Conservation (phyloP, 1,140 invertebrate genomes). For the Venustaconcha ellipsiformis region DNA sequence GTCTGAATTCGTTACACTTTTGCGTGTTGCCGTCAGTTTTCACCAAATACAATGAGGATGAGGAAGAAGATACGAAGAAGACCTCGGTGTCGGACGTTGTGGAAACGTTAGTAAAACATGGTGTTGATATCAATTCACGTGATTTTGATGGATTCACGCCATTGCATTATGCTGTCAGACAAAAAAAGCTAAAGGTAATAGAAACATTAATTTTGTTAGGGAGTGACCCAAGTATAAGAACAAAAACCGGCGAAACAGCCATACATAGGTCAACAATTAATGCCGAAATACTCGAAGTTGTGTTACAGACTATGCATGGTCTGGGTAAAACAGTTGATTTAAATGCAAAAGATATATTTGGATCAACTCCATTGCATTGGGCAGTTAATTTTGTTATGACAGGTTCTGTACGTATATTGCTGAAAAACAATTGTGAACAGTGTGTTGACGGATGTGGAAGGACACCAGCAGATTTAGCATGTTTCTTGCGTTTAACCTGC, state of each 20-base stretch:
- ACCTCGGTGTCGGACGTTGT: too few relatives aligned
- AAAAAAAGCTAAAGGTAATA: constrained; percentile 1
- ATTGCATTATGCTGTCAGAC: constrained; percentile 5
- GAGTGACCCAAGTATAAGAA: background rate
- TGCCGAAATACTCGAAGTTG: background rate
- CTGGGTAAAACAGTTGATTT: constrained; percentile 1
- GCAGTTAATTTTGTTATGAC: constrained; percentile 10
- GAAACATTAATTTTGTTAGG: constrained; percentile 2
- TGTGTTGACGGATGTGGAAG: background rate
- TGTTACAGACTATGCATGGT: background rate
- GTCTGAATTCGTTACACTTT: too few relatives aligned
- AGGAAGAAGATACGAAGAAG: too few relatives aligned
- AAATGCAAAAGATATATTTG: constrained; percentile 11
- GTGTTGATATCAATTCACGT: constrained; percentile 6
- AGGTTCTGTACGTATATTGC: background rate
- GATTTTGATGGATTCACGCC: constrained; percentile 4
- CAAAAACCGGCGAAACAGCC: constrained; percentile 8
- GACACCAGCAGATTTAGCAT: constrained; percentile 2
- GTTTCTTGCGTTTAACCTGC: background rate
- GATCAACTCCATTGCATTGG: constrained; percentile 22
- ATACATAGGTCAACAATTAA: constrained; percentile 7
- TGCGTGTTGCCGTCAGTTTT: too few relatives aligned
- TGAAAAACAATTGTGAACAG: constrained; percentile 4
- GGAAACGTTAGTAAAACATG: background rate
- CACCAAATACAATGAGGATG: too few relatives aligned